Conservation (phyloP, 2,113 vertebrate genomes). For the Aegotheles bennettii region DNA sequence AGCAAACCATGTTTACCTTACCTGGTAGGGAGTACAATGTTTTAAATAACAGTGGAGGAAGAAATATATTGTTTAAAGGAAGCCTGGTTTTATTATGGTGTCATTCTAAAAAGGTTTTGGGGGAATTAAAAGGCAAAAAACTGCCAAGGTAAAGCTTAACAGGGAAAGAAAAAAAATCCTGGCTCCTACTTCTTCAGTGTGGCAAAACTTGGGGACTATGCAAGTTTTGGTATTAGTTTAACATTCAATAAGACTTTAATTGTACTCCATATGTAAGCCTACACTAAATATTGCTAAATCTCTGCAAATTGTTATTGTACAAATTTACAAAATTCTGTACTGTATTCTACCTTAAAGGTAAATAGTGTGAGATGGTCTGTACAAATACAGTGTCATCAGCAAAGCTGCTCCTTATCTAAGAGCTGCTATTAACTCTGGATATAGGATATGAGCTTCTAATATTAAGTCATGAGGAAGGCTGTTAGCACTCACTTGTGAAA, state of each 20-base stretch:
- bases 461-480: not conserved
- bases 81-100: not conserved
- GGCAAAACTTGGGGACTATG: not conserved
- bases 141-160: not conserved
- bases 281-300: not conserved
- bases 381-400: not conserved
- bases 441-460: not conserved
- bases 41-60: not conserved
- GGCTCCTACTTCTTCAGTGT: not conserved
- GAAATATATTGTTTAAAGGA: not conserved
- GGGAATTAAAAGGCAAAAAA: not conserved
- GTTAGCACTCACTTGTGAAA: not conserved
- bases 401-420: not conserved
- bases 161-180: not conserved
- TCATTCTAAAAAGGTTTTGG: not conserved
- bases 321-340: not conserved
- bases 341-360: not conserved
- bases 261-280: not conserved
- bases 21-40: not conserved
- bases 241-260: not conserved
- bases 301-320: not conserved
- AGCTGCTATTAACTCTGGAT: not conserved
- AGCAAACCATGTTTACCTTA: not conserved
- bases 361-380: not conserved
- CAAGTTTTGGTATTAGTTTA: not conserved